A percentile compares a stretch with the other conserved stretches of the same genome.
Evolutionary conservation across 2,797 vertebrate species (phyloP).

Genomic region (Jordanella pulchra): DNA sequence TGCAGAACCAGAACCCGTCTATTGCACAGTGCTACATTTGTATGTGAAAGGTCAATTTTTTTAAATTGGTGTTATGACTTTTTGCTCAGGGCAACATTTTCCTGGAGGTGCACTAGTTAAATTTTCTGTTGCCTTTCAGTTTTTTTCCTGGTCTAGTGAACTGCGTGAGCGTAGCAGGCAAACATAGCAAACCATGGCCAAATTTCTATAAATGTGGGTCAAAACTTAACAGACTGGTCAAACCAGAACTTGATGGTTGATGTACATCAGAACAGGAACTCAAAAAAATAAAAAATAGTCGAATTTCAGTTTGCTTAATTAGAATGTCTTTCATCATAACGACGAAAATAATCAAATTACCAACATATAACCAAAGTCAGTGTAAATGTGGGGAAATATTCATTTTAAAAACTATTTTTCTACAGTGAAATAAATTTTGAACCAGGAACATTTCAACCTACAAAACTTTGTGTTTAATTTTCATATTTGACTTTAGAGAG

Average conservation of each 20-base stretch:
- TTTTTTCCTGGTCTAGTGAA: background rate
- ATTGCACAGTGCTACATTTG: background rate
- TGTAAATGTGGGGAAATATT: too few relatives aligned
- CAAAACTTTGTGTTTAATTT: background rate
- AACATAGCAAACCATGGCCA: background rate
- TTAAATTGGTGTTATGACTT: background rate
- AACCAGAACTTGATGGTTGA: background rate
- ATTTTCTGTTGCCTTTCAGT: background rate
- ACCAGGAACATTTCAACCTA: background rate
- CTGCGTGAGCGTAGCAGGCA: background rate
- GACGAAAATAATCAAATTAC: too few relatives aligned
- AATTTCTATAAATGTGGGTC: background rate
- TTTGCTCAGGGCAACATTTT: background rate
- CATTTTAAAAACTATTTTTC: too few relatives aligned
- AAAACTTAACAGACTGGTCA: background rate
- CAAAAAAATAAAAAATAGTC: too few relatives aligned
- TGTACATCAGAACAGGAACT: too few relatives aligned
- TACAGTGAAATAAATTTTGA: background rate
- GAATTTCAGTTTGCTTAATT: too few relatives aligned
- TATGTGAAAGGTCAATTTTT: background rate
- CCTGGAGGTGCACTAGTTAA: background rate
- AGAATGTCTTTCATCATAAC: too few relatives aligned
- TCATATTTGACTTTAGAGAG: background rate
- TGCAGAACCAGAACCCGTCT: background rate
- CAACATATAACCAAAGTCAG: too few relatives aligned